Base-by-base conservation (phyloP, 2,113 vertebrate genomes). In the Pollimyrus isidori region DNA sequence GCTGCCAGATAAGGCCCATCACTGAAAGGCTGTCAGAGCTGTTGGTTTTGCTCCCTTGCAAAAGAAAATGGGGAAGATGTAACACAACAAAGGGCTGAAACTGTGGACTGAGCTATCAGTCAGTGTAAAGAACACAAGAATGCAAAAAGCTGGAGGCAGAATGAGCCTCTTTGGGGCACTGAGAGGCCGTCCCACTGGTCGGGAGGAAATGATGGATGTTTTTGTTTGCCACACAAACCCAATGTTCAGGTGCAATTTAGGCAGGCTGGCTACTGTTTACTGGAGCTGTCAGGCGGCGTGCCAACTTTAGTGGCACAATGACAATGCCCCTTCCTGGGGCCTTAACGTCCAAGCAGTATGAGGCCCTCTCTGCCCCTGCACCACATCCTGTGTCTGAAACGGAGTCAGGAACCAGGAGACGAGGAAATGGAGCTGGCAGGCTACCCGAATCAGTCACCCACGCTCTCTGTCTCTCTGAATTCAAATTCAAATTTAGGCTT, bases 381-480 rank as follows among this genome's bases (percentile, higher is more conserved):
- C n/a, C 62, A 11, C 62, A 7, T 65, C 62, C 62, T 11, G 62
- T 10, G 62, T 65, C 58, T 26, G 58, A 65, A 65, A n/a, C 23
- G n/a, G 65, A 39, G 69, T 39, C 69, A 76, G 6, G 35, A 76
- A 42, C 73, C 15, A 42, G 35, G 73, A 80, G 73, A 80, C 2
- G 13, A 21, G 17, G 45, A 26, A 46, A 5, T 84, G 82, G 82
- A 3, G 56, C 87, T 83, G 6, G 17, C 46, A 30, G 4, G 89
- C 23, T 89, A 52, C 49, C 83, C 52, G 87, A 52, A 80, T n/a
- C 42, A 88, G 10, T 11, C 15, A 35, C 80, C 15, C 49, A 23
- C 49, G 65, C 85, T 50, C 89, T 73, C 50, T 82, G 87, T 87
- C 48, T 86, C 80, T 87, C 26, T 69, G 19, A 26, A 6, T 58